phyloP scores from a whole-genome alignment of 1,140 invertebrate genomes.

The Fopius arisanus region DNA sequence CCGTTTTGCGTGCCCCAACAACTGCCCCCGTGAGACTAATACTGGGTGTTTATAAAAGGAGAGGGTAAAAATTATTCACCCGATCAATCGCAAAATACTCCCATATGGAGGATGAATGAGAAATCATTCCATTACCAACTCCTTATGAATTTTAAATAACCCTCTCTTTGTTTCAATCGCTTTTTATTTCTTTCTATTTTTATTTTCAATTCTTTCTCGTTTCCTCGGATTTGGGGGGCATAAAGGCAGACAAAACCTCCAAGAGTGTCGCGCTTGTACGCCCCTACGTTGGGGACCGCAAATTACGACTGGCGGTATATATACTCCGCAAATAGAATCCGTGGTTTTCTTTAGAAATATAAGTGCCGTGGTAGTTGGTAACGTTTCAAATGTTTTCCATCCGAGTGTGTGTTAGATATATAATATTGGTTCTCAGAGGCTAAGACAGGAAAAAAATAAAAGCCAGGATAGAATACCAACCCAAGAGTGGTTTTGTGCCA shows the following conservation, averaged over 20 bases:
- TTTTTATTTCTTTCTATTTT: background rate
- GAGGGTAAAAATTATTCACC: slow-evolving; percentile 15
- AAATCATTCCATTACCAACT: background rate
- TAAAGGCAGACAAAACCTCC: background rate
- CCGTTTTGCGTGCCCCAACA: slow-evolving; percentile 32
- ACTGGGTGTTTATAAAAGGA: background rate
- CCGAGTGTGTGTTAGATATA: background rate
- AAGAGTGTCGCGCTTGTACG: background rate
- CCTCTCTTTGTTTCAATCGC: background rate
- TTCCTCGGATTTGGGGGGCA: background rate
- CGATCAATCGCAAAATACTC: slow-evolving; percentile 5
- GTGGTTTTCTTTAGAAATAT: slow-evolving; percentile 30
- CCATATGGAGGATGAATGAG: background rate
- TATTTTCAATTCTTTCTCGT: background rate
- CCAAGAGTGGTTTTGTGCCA: slow-evolving; percentile 40
- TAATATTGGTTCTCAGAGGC: slow-evolving; percentile 18
- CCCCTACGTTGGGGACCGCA: background rate
- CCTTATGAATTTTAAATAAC: slow-evolving; percentile 7
- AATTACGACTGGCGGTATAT: slow-evolving; percentile 17
- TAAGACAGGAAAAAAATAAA: slow-evolving; percentile 8
- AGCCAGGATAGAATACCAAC: slow-evolving; percentile 15
- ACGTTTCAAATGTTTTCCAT: background rate
- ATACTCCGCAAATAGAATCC: slow-evolving; percentile 28
- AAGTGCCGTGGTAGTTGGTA: background rate
- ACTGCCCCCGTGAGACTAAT: slow-evolving; percentile 30